Conservation (phyloP, 1,140 invertebrate species). For the Papilio glaucus region DNA sequence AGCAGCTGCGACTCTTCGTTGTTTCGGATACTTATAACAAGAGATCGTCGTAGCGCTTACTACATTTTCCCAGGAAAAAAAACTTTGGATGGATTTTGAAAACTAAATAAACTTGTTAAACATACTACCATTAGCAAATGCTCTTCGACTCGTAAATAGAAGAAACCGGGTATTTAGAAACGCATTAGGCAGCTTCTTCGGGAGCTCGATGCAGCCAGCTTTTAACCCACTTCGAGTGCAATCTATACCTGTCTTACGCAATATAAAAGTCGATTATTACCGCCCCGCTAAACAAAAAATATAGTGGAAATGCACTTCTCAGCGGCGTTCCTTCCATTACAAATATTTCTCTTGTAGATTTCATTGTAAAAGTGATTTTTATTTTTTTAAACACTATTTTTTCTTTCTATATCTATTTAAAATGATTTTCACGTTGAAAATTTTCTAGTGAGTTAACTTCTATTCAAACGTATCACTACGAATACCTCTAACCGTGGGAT, state of each 20-base stretch:
- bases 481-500: no score
- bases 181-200: constrained; percentile 15
- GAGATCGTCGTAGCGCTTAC: no score
- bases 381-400: not conserved
- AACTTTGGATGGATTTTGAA: not conserved
- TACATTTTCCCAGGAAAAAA: no score
- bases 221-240: constrained; percentile 19
- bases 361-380: not conserved
- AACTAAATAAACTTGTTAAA: constrained; percentile 4
- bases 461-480: no score
- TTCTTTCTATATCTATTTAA: not conserved
- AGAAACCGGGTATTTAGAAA: constrained; percentile 20
- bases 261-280: constrained; percentile 20
- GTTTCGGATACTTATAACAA: no score
- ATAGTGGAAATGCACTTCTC: constrained; percentile 8
- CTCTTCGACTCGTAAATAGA: constrained; percentile 1
- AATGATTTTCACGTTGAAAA: no score
- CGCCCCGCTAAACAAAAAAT: constrained; percentile 10
- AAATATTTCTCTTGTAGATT: not conserved
- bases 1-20: no score
- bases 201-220: constrained; percentile 26
- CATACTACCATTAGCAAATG: not conserved
- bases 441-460: no score
- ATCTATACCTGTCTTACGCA: constrained; percentile 33
- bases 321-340: not conserved